Percentiles rank a stretch among this genome's conserved stretches.
phyloP scores from a whole-genome alignment of 2,113 vertebrate species.

The Chaetorhynchus papuensis region DNA sequence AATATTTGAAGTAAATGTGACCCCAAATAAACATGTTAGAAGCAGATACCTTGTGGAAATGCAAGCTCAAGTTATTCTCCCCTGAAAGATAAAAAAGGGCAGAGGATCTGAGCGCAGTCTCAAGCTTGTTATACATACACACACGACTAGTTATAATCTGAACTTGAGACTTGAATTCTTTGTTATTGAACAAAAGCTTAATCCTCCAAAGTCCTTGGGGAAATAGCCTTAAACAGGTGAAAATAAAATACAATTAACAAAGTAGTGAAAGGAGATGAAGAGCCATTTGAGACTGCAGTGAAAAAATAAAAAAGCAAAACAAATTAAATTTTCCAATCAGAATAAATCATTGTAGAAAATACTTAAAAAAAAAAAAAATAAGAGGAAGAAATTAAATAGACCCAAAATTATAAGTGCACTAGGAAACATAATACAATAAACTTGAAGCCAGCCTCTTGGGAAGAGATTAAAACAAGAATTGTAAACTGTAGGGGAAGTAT shows the following conservation, averaged over 20 bases:
- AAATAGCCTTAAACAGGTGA: not conserved
- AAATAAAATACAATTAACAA: not conserved
- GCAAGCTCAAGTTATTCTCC: not conserved
- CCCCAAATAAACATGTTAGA: not conserved
- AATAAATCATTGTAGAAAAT: not conserved
- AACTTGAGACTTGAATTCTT: not conserved
- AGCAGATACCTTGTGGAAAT: not conserved
- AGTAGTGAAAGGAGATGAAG: not conserved
- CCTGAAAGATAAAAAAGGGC: not conserved
- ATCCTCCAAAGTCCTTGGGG: not conserved
- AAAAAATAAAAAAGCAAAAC: not conserved
- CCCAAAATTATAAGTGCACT: not conserved
- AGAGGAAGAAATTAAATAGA: slow-evolving; percentile 1
- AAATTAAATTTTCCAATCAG: not conserved
- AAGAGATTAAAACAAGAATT: not conserved
- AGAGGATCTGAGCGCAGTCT: not conserved
- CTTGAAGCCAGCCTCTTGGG: not conserved
- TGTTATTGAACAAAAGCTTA: not conserved
- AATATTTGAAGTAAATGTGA: not conserved
- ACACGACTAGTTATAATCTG: not conserved
- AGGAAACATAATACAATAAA: not conserved
- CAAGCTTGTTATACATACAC: not conserved
- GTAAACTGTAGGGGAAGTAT: not conserved
- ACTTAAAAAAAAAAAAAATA: slow-evolving; percentile 11
- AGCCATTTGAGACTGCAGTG: not conserved